Conservation (phyloP, 2,797 vertebrate species). For the Anableps anableps region DNA sequence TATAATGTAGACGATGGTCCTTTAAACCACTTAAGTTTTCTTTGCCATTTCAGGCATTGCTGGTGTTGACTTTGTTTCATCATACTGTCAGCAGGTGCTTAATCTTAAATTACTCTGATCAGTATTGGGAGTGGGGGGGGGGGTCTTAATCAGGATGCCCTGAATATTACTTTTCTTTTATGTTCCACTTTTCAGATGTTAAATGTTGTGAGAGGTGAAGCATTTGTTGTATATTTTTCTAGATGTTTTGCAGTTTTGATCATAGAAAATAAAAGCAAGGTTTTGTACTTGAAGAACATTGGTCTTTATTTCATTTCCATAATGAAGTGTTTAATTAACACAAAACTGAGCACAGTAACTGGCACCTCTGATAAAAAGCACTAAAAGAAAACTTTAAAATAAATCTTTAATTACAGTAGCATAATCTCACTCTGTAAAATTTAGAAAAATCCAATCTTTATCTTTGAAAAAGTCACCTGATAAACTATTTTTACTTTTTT, state of each 20-base stretch:
- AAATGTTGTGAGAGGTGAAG: conserved; percentile 85
- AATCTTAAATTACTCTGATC: not conserved
- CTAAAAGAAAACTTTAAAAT: not conserved
- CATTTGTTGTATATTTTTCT: conserved; percentile 91
- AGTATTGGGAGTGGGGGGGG: not conserved
- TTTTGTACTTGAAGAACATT: conserved; percentile 79
- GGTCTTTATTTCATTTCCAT: conserved; percentile 32
- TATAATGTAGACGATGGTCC: not conserved
- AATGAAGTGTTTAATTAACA: conserved; percentile 24
- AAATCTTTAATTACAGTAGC: not conserved
- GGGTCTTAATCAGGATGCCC: not conserved
- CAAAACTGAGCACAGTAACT: not conserved
- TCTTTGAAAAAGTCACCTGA: not conserved
- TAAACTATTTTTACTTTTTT: too few relatives aligned
- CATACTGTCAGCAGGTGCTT: not conserved
- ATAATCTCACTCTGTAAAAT: not conserved
- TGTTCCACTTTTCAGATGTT: conserved; percentile 82
- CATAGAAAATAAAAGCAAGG: conserved; percentile 83
- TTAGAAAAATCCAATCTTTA: not conserved
- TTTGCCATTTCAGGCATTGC: too few relatives aligned
- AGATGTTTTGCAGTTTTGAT: conserved; percentile 89
- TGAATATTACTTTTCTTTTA: conserved; percentile 83
- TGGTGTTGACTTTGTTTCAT: not conserved
- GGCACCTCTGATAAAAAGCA: not conserved
- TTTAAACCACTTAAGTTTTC: not conserved